Conservation (phyloP, 2,888 invertebrate species). For the Synergus umbraculus region DNA sequence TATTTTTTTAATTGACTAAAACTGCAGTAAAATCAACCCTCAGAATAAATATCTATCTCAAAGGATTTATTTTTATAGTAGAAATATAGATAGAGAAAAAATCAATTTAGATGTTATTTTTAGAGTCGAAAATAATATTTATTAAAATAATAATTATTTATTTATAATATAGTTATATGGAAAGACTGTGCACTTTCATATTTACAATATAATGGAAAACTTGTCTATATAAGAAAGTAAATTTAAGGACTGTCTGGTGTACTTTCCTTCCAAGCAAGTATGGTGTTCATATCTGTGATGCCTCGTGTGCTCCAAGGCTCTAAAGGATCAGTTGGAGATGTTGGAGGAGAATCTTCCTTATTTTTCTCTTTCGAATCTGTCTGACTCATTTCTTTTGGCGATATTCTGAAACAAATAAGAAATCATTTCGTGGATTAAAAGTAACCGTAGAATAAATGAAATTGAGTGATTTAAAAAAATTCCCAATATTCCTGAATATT, state of each 20-base stretch:
- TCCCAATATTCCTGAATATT: not conserved
- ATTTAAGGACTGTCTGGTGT: constrained; percentile 79
- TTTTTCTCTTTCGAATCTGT: constrained; percentile 67
- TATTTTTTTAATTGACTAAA: too few species aligned
- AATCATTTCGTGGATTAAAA: constrained; percentile 32
- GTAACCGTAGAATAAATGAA: not conserved
- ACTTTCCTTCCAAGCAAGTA: constrained; percentile 82
- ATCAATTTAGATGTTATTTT: not conserved
- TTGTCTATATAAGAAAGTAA: constrained; percentile 42
- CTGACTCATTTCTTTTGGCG: constrained; percentile 74
- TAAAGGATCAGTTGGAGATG: constrained; percentile 82
- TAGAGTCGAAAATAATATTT: not conserved
- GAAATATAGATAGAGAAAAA: not conserved
- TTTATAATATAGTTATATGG: not conserved
- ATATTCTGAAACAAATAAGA: constrained; percentile 76
- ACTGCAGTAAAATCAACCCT: too few species aligned
- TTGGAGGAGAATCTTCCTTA: constrained; percentile 63
- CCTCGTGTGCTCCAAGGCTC: constrained; percentile 87
- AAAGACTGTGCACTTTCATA: not conserved
- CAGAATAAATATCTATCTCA: not conserved
- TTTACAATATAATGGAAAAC: constrained; percentile 14
- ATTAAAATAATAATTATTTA: not conserved
- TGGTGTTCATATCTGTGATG: constrained; percentile 85
- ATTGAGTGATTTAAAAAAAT: not conserved
- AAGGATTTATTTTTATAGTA: not conserved